Evolutionary conservation across 2,888 invertebrate genomes (phyloP).

Genomic region (Asteroscopus sphinx): DNA sequence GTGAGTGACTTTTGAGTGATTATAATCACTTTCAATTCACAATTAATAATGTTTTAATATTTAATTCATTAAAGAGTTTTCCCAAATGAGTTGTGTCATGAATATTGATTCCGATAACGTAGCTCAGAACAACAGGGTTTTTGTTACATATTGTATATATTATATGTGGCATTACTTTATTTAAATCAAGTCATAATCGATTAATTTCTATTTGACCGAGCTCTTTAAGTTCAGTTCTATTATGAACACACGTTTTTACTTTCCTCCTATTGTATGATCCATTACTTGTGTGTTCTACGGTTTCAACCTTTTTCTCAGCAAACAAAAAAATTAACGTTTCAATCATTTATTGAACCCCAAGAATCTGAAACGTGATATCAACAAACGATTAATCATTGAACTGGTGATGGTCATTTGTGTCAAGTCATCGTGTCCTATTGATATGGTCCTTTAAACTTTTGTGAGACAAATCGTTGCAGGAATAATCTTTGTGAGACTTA

Average conservation of each 20-base stretch:
- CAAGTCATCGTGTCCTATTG: constrained; percentile 67
- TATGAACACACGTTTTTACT: constrained; percentile 26
- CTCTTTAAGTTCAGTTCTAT: constrained; percentile 13
- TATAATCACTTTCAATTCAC: no score
- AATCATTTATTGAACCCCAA: constrained; percentile 47
- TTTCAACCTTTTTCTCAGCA: constrained; percentile 27
- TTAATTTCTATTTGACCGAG: neutral
- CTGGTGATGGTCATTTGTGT: constrained; percentile 68
- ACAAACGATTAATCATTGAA: constrained; percentile 74
- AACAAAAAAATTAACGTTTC: constrained; percentile 52
- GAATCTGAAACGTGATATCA: constrained; percentile 57
- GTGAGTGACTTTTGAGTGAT: no score
- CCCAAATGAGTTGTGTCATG: no score
- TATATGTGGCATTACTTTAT: no score
- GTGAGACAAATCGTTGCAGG: constrained; percentile 60
- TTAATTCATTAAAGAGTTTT: no score
- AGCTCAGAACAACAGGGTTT: no score
- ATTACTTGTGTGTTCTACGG: constrained; percentile 7
- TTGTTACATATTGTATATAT: no score
- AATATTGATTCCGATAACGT: no score
- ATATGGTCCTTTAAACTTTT: constrained; percentile 64
- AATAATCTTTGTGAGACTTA: constrained; percentile 14
- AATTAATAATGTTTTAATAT: no score
- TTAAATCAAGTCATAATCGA: neutral
- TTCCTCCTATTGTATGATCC: neutral